These are phyloP conservation scores for Myotis davidii DNA, from an alignment of 2,113 vertebrate species.

Conservation along the genomic window DNA sequence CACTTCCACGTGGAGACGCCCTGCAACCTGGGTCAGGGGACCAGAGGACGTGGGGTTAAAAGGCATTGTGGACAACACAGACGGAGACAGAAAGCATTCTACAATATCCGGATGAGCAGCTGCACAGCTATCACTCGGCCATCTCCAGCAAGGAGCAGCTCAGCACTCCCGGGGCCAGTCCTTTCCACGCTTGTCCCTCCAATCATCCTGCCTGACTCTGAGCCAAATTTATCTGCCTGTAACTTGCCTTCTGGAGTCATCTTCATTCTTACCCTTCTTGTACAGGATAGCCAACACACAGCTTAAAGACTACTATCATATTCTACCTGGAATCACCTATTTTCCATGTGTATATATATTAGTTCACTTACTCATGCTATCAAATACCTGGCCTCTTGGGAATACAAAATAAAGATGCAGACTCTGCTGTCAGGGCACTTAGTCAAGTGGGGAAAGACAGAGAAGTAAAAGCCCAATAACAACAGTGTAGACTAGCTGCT, in stretches of 20 bases:
- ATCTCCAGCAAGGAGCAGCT: rapidly evolving
- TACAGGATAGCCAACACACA: neutral
- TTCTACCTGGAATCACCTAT: neutral
- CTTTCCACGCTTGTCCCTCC: neutral
- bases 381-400: neutral
- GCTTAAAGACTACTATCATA: neutral
- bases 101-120: rapidly evolving
- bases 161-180: neutral
- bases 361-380: neutral
- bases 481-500: neutral
- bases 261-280: neutral
- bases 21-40: constrained; percentile 89
- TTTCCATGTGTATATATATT: neutral
- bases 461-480: neutral
- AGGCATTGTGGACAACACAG: rapidly evolving
- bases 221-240: neutral
- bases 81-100: neutral
- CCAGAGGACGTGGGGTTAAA: neutral
- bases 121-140: rapidly evolving
- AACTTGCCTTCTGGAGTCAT: neutral
- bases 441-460: neutral
- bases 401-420: neutral
- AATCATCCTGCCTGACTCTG: neutral
- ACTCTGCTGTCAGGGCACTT: neutral
- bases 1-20: constrained; percentile 95